A percentile compares a stretch with the other conserved stretches of the same genome.
Conservation (phyloP, 2,888 invertebrate genomes). For the Slavum lentiscoides region DNA sequence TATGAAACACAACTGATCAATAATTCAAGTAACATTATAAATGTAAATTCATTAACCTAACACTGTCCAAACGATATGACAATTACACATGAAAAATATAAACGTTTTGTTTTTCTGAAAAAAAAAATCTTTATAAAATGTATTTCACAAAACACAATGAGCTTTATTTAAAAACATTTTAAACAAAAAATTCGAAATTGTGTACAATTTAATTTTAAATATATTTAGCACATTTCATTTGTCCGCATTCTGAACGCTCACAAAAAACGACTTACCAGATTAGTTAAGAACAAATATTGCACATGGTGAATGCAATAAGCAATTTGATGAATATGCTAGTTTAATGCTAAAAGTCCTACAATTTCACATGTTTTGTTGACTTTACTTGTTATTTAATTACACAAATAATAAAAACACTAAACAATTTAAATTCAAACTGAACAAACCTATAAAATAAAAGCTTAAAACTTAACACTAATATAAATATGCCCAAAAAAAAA, state of each 20-base stretch:
- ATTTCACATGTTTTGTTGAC: neutral
- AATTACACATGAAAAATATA: neutral
- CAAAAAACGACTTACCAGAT: neutral
- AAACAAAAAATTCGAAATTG: slow-evolving; percentile 19
- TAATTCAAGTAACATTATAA: neutral
- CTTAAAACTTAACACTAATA: slow-evolving; percentile 43
- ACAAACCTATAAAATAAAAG: slow-evolving; percentile 46
- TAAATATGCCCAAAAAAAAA: slow-evolving; percentile 23
- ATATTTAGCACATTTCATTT: slow-evolving; percentile 21
- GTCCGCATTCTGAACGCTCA: neutral
- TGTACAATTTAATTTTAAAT: slow-evolving; percentile 26
- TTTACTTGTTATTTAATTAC: slow-evolving; percentile 19
- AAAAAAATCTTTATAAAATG: slow-evolving; percentile 23
- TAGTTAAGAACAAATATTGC: slow-evolving; percentile 31
- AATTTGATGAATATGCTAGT: slow-evolving; percentile 11
- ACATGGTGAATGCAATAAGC: slow-evolving; percentile 20
- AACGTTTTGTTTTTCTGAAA: neutral
- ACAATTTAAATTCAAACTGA: slow-evolving; percentile 28
- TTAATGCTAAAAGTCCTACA: slow-evolving; percentile 1
- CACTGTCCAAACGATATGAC: neutral
- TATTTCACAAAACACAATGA: slow-evolving; percentile 26
- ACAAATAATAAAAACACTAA: slow-evolving; percentile 34
- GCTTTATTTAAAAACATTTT: slow-evolving; percentile 24
- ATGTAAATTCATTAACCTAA: neutral
- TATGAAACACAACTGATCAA: slow-evolving; percentile 13